phyloP scores from a whole-genome alignment of 2,888 invertebrate species.

The Marronus borbonicus region DNA sequence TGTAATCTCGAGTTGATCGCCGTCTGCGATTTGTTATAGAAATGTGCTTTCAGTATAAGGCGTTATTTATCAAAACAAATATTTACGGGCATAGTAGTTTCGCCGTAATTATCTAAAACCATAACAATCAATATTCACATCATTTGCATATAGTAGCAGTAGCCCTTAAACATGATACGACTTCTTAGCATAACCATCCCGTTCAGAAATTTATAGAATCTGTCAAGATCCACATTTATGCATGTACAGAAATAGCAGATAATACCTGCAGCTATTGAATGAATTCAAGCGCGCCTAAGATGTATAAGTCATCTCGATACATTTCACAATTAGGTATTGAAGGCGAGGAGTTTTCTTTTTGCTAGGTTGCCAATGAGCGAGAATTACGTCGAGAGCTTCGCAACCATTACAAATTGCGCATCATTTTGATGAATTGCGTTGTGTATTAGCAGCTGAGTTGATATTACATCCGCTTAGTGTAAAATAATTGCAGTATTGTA shows the following conservation, averaged over 20 bases:
- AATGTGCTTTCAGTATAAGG: too few species aligned
- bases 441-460: constrained; percentile 11
- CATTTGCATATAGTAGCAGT: constrained; percentile 5
- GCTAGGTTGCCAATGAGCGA: constrained; percentile 12
- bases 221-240: neutral
- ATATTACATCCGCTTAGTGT: constrained; percentile 7
- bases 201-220: too few species aligned
- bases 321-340: constrained; percentile 39
- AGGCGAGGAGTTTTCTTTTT: constrained; percentile 2
- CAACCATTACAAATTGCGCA: constrained; percentile 29
- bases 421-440: constrained; percentile 29
- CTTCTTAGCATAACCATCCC: neutral
- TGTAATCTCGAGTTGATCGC: too few species aligned
- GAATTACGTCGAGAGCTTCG: constrained; percentile 9
- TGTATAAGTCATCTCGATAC: constrained; percentile 32
- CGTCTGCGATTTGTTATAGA: too few species aligned
- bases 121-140: constrained; percentile 7
- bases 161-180: neutral
- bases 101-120: neutral
- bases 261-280: constrained; percentile 39
- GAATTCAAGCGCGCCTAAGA: constrained; percentile 23
- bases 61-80: neutral
- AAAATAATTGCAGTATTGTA: constrained; percentile 28
- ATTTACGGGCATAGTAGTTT: neutral
- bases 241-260: neutral